phyloP scores from a whole-genome alignment of 2,797 vertebrate genomes.

The Psittacula echo region DNA sequence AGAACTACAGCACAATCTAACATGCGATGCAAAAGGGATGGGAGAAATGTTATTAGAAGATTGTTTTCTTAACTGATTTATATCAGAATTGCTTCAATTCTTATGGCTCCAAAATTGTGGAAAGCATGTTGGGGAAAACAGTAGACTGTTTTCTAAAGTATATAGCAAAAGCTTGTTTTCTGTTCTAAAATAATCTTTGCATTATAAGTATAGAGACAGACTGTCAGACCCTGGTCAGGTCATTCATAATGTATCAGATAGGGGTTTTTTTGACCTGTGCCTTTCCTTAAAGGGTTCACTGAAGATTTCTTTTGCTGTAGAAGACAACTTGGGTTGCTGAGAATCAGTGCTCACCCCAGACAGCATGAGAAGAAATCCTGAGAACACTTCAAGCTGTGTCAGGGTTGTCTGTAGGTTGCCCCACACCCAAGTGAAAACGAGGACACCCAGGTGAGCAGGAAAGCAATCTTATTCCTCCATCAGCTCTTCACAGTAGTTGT shows the following conservation, averaged over 20 bases:
- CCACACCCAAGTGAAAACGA: neutral
- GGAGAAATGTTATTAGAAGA: neutral
- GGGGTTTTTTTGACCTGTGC: no score
- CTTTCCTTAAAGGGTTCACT: neutral
- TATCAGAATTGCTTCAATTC: neutral
- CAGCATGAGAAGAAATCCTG: neutral
- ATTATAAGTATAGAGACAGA: neutral
- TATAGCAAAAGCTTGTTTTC: neutral
- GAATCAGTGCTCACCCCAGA: neutral
- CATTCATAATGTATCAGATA: neutral
- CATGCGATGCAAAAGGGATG: neutral
- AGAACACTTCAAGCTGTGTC: neutral
- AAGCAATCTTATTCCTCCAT: neutral
- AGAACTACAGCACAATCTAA: neutral
- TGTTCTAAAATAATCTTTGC: neutral
- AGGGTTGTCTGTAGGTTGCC: neutral
- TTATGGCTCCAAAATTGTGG: neutral
- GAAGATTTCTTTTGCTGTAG: neutral
- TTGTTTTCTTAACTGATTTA: neutral
- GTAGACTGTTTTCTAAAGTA: neutral
- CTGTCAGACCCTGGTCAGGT: neutral
- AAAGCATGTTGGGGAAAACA: neutral
- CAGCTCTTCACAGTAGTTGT: neutral
- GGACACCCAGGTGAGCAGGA: neutral
- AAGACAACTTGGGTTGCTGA: neutral